These are phyloP conservation scores for Synanceia verrucosa DNA, from an alignment of 2,797 vertebrate species.

Conservation along the genomic window DNA sequence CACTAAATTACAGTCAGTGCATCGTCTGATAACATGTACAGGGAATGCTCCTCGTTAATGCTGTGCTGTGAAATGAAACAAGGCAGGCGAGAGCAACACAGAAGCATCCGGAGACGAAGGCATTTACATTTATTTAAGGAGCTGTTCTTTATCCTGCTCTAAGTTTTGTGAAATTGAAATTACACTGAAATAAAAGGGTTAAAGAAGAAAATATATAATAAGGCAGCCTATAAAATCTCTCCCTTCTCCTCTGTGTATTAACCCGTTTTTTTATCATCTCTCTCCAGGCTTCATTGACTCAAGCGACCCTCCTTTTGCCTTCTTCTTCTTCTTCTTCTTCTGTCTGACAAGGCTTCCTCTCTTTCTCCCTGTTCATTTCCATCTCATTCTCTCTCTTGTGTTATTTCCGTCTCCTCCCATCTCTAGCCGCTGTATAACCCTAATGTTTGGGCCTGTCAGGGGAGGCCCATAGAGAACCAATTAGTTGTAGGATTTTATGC, in stretches of 20 bases:
- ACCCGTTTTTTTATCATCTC: no score
- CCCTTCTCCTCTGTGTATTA: neutral
- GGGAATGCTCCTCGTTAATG: slow-evolving; percentile 13
- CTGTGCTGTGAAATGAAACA: slow-evolving; percentile 4
- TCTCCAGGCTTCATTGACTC: neutral
- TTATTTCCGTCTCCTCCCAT: slow-evolving; percentile 16
- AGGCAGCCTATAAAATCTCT: neutral
- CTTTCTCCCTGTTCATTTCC: neutral
- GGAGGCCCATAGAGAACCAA: slow-evolving; percentile 68
- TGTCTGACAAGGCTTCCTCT: neutral
- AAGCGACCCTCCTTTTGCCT: neutral
- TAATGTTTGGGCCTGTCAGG: slow-evolving; percentile 48
- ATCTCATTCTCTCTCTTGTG: neutral
- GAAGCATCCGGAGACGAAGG: neutral
- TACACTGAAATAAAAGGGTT: slow-evolving; percentile 8
- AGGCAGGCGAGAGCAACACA: slow-evolving; percentile 12
- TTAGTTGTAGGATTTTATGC: slow-evolving; percentile 61
- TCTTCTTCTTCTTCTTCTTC: no score
- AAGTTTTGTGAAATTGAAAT: neutral
- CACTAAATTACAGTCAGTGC: slow-evolving; percentile 12
- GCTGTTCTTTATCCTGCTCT: neutral
- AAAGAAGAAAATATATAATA: neutral
- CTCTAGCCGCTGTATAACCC: slow-evolving; percentile 17
- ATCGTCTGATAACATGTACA: neutral
- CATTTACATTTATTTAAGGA: neutral